Percentiles rank a stretch among this genome's conserved stretches.
Conservation (phyloP, 2,797 vertebrate species). For the Neopelma chrysocephalum region DNA sequence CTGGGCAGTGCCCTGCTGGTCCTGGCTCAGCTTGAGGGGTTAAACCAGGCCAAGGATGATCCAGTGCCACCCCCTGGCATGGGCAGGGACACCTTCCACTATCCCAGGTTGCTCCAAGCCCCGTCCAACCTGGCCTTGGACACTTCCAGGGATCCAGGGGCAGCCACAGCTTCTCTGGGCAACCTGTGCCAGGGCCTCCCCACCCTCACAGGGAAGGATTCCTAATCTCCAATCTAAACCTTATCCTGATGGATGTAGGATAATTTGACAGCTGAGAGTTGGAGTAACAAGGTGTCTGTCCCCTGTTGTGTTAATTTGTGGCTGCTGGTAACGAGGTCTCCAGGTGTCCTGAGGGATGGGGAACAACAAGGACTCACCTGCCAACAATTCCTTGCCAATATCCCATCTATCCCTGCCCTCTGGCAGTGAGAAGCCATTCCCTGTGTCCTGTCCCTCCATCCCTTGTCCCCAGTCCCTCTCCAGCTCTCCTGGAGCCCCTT, state of each 20-base stretch:
- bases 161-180: background rate
- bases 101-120: background rate
- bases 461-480: background rate
- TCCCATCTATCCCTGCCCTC: background rate
- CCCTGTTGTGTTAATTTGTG: background rate
- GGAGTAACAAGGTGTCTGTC: fast-evolving
- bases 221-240: fast-evolving
- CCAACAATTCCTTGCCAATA: background rate
- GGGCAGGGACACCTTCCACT: background rate
- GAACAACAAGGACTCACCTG: fast-evolving
- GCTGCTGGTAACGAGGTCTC: background rate
- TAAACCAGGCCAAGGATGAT: background rate
- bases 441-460: background rate
- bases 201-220: background rate
- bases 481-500: background rate
- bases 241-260: background rate
- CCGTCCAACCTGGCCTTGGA: background rate
- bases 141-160: background rate
- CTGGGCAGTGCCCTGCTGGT: background rate
- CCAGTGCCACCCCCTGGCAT: fast-evolving
- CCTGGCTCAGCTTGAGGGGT: background rate
- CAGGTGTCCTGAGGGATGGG: background rate
- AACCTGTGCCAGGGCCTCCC: background rate
- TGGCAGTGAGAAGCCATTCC: background rate
- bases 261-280: background rate